Evolutionary conservation across 2,797 vertebrate species (phyloP), one percentile per base, ranked within the genome.

Genomic region (Cygnus olor): DNA sequence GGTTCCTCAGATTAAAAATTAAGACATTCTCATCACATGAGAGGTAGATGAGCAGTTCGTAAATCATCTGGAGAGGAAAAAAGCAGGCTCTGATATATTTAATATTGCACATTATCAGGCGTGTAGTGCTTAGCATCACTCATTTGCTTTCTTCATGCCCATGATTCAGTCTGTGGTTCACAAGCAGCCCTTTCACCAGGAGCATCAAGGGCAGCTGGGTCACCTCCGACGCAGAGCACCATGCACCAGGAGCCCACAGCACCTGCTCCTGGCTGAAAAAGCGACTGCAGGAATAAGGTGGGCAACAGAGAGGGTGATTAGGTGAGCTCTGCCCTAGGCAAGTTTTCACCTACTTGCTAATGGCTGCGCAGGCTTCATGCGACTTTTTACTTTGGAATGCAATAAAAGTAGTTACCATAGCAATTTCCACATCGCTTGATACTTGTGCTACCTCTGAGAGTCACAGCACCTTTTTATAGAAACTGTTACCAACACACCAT

Each of bases 351-450:
- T 80, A n/a, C 58, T 88, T 44, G 38, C 38, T 91, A 40, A 57
- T 17, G 38, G 38, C 83, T 90, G 78, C 61, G 40, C 11, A 82
- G 27, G 30, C 87, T 96, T 81, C 71, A 40, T 17, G 30, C 58
- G 86, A 90, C 78, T 94, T 94, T 82, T 93, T 85, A 92, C 77
- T 94, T 66, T 60, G 40, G 24, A 90, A 81, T 56, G 89, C 61
- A 90, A 77, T 80, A 91, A 78, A 93, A 95, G 79, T 68, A 95
- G 95, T 97, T 97, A 90, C 95, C 80, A 96, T 97, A 89, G 95
- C 74, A 90, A 96, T 95, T 94, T 92, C 80, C 92, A 94, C 80
- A 96, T 94, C 64, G 71, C 91, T 96, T 77, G 73, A 85, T 91
- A 54, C 79, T 89, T 90, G 13, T 57, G 53, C 80, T 95, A 90